Base-by-base conservation (phyloP, 2,888 invertebrate genomes). In the Drosophila nigricruria region DNA sequence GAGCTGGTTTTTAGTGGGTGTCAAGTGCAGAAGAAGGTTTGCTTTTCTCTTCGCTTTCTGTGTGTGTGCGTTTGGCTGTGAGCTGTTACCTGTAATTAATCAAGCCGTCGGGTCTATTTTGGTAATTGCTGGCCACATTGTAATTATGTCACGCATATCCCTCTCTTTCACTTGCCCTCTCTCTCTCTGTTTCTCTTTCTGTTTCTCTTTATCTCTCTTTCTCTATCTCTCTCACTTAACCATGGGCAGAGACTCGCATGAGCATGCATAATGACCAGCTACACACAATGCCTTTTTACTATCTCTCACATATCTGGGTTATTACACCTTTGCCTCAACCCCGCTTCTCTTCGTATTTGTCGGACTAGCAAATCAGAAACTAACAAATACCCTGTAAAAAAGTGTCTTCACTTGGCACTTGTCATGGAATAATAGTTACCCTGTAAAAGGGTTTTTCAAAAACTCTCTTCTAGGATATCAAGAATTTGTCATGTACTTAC, bases 1-100 rank as follows among this genome's bases (percentile, higher is more conserved):
- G 54, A 16, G 12, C 18, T 53, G 38, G n/a, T 32, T 38, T 38
- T 53, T 25, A 62, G 56, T 62, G 70, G 62, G 70, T 77, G 70
- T 74, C 75, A 77, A 79, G 61, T 69, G 79, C 70, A 70, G 71
- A 25, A 53, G 53, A 53, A 38, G 38, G 23, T 70, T 76, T 52
- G 34, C 52, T 30, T 42, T 66, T 50, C 42, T 65, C 49, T 65
- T 34, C 27, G 6, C 27, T 54, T 27, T 27, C 49, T 50, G 14
- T 16, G 20, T 50, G 50, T 34, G 23, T 20, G 52, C 32, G 52
- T 54, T 38, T 49, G 34, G 25, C 78, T 50, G 60, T 57, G 58
- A 27, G 53, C 66, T 75, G 79, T 75, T 77, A 70, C 70, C 75
- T 77, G 75, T 79, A 79, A 77, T 77, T 77, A 77, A 77, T 77